Evolutionary conservation across 64 coral and sea anemone species (phyloP).

Genomic region (Montipora capricornis): DNA sequence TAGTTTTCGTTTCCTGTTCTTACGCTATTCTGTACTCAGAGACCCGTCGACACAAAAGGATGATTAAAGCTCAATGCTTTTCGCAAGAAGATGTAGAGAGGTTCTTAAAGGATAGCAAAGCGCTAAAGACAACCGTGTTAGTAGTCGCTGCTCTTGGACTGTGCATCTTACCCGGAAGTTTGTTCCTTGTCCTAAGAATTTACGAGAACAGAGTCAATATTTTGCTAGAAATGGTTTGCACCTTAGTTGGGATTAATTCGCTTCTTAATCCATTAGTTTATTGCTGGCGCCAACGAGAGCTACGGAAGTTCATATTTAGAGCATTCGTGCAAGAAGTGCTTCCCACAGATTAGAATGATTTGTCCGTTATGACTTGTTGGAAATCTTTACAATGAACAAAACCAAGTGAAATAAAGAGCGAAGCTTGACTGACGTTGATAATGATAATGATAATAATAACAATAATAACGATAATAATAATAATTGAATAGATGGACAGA

Average conservation of each 20-base stretch:
- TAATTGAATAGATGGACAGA: no score
- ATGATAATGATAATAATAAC: no score
- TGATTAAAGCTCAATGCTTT: background rate
- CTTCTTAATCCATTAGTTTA: background rate
- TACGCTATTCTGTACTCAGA: background rate
- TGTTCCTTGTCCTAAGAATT: background rate
- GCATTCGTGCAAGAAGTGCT: no score
- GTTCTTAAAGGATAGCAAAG: background rate
- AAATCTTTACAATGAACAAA: no score
- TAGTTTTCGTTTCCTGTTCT: background rate
- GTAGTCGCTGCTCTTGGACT: background rate
- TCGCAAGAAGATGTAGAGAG: background rate
- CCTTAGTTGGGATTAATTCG: background rate
- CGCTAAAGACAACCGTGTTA: no score
- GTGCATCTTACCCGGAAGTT: background rate
- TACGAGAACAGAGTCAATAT: background rate
- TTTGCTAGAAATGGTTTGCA: background rate
- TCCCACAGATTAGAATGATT: no score
- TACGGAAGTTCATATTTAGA: background rate
- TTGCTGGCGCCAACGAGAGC: background rate
- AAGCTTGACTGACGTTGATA: no score
- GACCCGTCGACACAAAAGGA: background rate
- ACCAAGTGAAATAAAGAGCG: no score
- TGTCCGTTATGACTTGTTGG: no score
- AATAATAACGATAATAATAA: no score